Conservation (phyloP, 2,797 vertebrate species). For the Synanceia verrucosa region DNA sequence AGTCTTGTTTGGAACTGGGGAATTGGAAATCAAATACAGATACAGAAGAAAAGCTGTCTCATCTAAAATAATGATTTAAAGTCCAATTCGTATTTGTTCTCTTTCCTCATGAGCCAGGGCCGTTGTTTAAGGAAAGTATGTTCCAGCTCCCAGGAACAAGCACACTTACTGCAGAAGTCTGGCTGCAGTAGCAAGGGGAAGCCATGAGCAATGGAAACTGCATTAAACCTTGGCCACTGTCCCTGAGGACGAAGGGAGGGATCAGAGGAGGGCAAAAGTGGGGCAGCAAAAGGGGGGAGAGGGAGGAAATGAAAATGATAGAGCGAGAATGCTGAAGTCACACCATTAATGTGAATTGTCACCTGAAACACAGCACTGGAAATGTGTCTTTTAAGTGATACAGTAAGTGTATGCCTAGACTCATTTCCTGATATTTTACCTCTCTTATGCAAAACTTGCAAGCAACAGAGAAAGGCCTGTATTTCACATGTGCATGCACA, state of each 20-base stretch:
- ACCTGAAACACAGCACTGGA: constrained; percentile 32
- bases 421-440: constrained; percentile 23
- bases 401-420: not conserved
- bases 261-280: constrained; percentile 44
- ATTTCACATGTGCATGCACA: not conserved
- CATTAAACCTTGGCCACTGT: constrained; percentile 65
- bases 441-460: not conserved
- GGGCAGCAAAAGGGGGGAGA: constrained; percentile 22
- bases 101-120: not conserved
- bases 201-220: constrained; percentile 83
- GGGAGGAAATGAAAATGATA: constrained; percentile 31
- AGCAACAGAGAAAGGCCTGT: not conserved
- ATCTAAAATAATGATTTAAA: not conserved
- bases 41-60: not conserved
- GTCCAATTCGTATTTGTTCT: not conserved
- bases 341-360: constrained; percentile 47
- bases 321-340: constrained; percentile 35
- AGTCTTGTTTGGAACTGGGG: not conserved
- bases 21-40: not conserved
- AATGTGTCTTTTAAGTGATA: constrained; percentile 26
- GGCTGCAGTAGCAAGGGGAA: constrained; percentile 67
- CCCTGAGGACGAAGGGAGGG: constrained; percentile 53
- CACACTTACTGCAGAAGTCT: constrained; percentile 53
- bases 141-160: constrained; percentile 53
- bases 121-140: constrained; percentile 42